These are phyloP conservation scores for Cromileptes altivelis DNA, from an alignment of 2,113 vertebrate species.

Conservation along the genomic window DNA sequence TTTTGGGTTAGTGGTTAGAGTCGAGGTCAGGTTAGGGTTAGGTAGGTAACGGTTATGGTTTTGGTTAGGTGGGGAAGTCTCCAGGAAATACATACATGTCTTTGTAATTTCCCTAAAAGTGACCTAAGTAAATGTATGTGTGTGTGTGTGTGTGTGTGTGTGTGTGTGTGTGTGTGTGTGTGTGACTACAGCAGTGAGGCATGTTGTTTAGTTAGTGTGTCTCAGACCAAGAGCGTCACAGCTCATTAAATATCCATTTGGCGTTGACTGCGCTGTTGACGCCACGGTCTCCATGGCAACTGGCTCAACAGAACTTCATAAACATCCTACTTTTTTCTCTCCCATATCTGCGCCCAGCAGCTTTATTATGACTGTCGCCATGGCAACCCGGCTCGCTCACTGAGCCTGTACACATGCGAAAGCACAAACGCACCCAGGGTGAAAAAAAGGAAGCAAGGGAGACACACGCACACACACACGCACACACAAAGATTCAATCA, in stretches of 20 bases:
- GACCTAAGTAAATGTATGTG: background rate
- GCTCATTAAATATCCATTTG: slow-evolving; percentile 66
- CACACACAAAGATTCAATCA: background rate
- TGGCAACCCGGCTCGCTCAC: slow-evolving; percentile 49
- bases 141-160: background rate
- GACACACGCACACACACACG: background rate
- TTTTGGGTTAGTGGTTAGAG: too few species aligned
- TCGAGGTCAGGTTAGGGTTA: too few species aligned
- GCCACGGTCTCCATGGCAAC: slow-evolving; percentile 72
- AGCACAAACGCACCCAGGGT: background rate
- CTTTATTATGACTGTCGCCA: slow-evolving; percentile 82
- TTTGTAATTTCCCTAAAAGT: too few species aligned
- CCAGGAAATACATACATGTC: too few species aligned
- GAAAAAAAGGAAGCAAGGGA: background rate
- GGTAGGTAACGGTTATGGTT: background rate
- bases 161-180: background rate
- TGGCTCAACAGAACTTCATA: slow-evolving; percentile 72
- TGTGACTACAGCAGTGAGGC: slow-evolving; percentile 27
- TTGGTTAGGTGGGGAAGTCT: too few species aligned
- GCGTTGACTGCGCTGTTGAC: slow-evolving; percentile 37
- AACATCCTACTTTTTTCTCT: slow-evolving; percentile 53
- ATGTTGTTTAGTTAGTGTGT: slow-evolving; percentile 63
- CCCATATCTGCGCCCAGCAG: slow-evolving; percentile 11
- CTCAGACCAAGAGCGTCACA: slow-evolving; percentile 67
- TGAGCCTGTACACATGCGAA: background rate